Evolutionary conservation across 2,888 invertebrate genomes (phyloP), one percentile per base, ranked within the genome.

Genomic region (Tridacna crocea): DNA sequence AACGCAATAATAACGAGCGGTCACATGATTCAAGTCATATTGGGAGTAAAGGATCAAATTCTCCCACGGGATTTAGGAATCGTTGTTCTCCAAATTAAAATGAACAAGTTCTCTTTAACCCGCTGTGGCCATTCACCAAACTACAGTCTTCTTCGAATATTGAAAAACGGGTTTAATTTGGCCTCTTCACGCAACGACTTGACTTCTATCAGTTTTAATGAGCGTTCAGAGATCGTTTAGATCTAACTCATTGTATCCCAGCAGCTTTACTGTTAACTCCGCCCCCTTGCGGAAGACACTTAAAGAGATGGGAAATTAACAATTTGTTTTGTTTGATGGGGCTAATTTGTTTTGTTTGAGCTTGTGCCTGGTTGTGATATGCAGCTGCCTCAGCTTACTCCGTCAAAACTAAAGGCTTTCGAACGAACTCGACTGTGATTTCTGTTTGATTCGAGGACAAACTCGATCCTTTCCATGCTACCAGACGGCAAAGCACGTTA

Each of bases 101-200:
- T 80, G 83, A 83, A 85, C 85, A 85, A 75, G 77, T 81, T 83
- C 82, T 81, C 75, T 82, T 80, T 80, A 82, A 80, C 85, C 82
- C 72, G 58, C 51, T 72, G 61, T 73, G 79, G 68, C 79, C 63
- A 68, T 80, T 72, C 63, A 66, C 55, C 61, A 48, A 79, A 65
- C 60, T 47, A 63, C 70, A 47, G 75, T 48, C 70, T 55, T 77
- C 70, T 47, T 15, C 36, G 66, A 80, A 77, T 80, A 80, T 79
- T 80, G 80, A 77, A 74, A 70, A 74, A 66, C 36, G 58, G 47
- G 63, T 72, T 77, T 77, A 80, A 80, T 83, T 83, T 83, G 80
- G 51, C 80, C 79, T 83, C 73, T 83, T 80, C 83, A 83, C 83
- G 83, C 83, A 72, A 55, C 58, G 61, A 51, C 70, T 75, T 77